Conservation (phyloP, 1,140 invertebrate species). For the Anoplophora glabripennis region DNA sequence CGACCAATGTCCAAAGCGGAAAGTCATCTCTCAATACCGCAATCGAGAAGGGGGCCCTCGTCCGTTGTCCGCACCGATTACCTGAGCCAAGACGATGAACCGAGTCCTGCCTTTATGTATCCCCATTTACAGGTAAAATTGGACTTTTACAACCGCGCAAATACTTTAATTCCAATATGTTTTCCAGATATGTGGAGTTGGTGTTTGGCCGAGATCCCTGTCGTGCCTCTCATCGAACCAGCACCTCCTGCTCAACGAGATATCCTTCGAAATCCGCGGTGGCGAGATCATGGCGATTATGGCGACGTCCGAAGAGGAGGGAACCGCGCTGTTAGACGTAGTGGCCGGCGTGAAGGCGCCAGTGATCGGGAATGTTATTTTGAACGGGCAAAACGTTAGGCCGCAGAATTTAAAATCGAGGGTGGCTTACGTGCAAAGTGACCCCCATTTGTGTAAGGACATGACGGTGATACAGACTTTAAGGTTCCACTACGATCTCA, state of each 20-base stretch:
- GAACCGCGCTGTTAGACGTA: conserved; percentile 77
- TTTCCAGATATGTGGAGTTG: conserved; percentile 49
- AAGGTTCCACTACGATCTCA: conserved; percentile 73
- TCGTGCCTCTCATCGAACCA: conserved; percentile 32
- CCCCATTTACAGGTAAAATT: conserved; percentile 61
- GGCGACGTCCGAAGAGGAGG: conserved; percentile 78
- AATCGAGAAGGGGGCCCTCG: conserved; percentile 50
- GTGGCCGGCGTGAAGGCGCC: conserved; percentile 70
- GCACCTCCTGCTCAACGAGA: conserved; percentile 60
- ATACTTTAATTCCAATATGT: neutral
- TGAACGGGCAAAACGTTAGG: conserved; percentile 81
- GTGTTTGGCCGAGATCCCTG: conserved; percentile 43
- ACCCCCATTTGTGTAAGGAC: conserved; percentile 59
- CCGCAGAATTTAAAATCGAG: conserved; percentile 64
- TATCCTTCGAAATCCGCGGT: conserved; percentile 80
- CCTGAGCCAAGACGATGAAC: conserved; percentile 50
- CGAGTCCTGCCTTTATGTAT: conserved; percentile 57
- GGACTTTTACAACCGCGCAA: too few relatives aligned
- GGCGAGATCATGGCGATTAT: conserved; percentile 88
- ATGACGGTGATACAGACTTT: conserved; percentile 81
- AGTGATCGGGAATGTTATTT: conserved; percentile 73
- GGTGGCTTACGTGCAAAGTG: conserved; percentile 63
- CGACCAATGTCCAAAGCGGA: conserved; percentile 58
- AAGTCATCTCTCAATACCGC: conserved; percentile 55
- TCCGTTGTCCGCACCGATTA: conserved; percentile 55